Conservation (phyloP, 2,797 vertebrate species). For the Phaenicophaeus curvirostris region DNA sequence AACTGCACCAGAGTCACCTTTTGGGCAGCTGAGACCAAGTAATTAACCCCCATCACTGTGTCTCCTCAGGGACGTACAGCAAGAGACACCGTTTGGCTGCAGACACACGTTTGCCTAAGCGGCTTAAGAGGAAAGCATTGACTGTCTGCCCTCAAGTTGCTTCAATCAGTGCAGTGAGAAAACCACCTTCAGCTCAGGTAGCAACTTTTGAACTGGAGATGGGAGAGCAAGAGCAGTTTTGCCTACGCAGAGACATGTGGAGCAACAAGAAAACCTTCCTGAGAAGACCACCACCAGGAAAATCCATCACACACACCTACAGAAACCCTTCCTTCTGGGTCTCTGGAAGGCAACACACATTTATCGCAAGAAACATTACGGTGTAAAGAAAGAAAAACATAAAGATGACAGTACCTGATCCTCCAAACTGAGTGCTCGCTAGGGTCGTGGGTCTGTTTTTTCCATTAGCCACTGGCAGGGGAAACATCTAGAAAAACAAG, state of each 20-base stretch:
- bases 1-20: background rate
- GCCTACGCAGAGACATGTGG: rapidly evolving
- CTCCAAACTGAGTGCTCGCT: slow-evolving; percentile 91
- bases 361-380: background rate
- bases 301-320: background rate
- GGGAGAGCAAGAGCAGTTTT: background rate
- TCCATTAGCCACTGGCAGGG: slow-evolving; percentile 94
- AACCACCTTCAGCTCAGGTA: background rate
- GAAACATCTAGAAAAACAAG: slow-evolving; percentile 92
- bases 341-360: background rate
- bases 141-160: background rate
- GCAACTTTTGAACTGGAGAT: background rate
- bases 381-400: background rate
- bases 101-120: background rate
- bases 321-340: background rate
- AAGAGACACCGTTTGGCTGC: background rate
- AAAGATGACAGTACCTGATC: slow-evolving; percentile 85
- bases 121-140: background rate
- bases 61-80: background rate
- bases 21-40: background rate
- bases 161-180: background rate
- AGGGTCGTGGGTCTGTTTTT: slow-evolving; percentile 96
- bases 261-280: background rate
- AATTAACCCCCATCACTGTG: rapidly evolving
- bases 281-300: background rate